Evolutionary conservation across 1,140 invertebrate species (phyloP).

Genomic region (Ditylenchus dipsaci): DNA sequence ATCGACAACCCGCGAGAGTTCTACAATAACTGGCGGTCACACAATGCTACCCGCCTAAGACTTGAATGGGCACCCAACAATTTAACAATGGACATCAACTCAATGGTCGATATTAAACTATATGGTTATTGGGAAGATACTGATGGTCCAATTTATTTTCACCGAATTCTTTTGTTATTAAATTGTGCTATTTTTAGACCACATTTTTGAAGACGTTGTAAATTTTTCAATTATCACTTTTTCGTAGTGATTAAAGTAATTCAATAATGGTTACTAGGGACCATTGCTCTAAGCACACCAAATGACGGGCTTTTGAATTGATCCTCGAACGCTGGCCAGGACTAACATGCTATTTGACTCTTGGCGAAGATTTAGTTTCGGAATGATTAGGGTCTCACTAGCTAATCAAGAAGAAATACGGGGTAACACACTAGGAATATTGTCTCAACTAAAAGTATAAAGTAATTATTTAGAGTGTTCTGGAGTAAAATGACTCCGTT

Average conservation of each 20-base stretch:
- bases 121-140: constrained; percentile 39
- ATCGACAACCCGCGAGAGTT: constrained; percentile 34
- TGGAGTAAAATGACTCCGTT: constrained; percentile 73
- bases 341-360: constrained; percentile 32
- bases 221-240: constrained; percentile 16
- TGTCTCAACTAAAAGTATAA: neutral
- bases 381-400: constrained; percentile 30
- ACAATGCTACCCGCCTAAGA: constrained; percentile 32
- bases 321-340: constrained; percentile 30
- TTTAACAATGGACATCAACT: constrained; percentile 39
- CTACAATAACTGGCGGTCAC: constrained; percentile 39
- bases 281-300: constrained; percentile 27
- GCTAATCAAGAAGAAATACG: constrained; percentile 60
- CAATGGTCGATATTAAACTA: constrained; percentile 34
- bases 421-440: constrained; percentile 70
- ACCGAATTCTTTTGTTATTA: too few species aligned
- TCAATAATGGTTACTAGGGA: neutral
- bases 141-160: constrained; percentile 9
- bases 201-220: constrained; percentile 34
- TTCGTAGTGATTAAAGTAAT: too few species aligned
- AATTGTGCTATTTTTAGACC: too few species aligned
- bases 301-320: constrained; percentile 36
- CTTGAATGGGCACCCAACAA: constrained; percentile 43
- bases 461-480: constrained; percentile 21
- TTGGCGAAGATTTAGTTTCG: constrained; percentile 39